These are phyloP conservation scores for Aurelia aurita complex sp. Pacific DNA, from an alignment of 30 jellyfish, hydroid and myxozoan genomes.

Conservation along the genomic window DNA sequence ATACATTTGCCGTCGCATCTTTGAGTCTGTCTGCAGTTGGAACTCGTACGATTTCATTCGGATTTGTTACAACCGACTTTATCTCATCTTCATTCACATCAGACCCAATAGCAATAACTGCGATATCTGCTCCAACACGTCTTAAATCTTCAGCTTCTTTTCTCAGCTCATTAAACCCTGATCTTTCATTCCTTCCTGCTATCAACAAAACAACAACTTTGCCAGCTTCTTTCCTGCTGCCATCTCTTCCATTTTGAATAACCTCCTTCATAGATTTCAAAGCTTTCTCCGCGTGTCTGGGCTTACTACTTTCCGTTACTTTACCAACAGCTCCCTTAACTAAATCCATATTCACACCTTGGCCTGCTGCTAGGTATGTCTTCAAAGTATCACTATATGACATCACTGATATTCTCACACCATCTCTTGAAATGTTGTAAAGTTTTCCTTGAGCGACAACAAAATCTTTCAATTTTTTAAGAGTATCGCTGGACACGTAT, in stretches of 20 bases:
- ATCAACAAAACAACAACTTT: conserved; percentile 35
- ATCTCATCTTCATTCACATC: conserved; percentile 24
- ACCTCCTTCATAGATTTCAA: conserved; percentile 3
- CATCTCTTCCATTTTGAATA: neutral
- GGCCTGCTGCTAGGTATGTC: neutral
- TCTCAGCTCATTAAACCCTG: neutral
- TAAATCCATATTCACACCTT: neutral
- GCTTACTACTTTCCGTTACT: conserved; percentile 5
- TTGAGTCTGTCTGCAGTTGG: neutral
- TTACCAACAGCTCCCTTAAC: conserved; percentile 10
- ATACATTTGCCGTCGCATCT: neutral
- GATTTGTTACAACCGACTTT: conserved; percentile 11
- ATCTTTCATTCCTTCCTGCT: conserved; percentile 22
- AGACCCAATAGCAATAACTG: conserved; percentile 43
- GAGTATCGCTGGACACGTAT: neutral
- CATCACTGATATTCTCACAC: conserved; percentile 21
- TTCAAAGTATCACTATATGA: conserved; percentile 4
- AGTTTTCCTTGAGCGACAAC: conserved; percentile 3
- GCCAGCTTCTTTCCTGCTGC: conserved; percentile 17
- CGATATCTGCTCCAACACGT: conserved; percentile 16
- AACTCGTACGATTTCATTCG: neutral
- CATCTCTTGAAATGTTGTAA: conserved; percentile 13
- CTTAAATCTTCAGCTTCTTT: conserved; percentile 6
- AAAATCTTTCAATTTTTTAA: conserved; percentile 38
- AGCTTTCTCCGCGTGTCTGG: conserved; percentile 26